Percentiles rank a stretch among this genome's conserved stretches.
Conservation (phyloP, 2,113 vertebrate genomes). For the Mixornis gularis region DNA sequence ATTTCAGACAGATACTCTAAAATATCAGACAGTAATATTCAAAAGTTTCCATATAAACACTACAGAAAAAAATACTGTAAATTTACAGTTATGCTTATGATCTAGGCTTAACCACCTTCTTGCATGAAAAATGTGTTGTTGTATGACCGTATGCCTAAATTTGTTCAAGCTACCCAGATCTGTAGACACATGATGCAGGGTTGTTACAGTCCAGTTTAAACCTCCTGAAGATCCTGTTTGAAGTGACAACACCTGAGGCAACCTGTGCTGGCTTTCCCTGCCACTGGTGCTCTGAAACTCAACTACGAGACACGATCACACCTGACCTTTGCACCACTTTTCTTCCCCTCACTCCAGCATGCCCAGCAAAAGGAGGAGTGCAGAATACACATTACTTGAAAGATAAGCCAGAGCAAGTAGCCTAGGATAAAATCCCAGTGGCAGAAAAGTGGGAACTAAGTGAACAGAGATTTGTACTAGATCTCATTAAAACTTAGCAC, state of each 20-base stretch:
- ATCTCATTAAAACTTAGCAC: neutral
- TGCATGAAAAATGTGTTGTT: neutral
- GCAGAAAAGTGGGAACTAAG: neutral
- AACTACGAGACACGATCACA: neutral
- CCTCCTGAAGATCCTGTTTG: neutral
- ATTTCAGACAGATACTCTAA: neutral
- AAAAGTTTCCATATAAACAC: neutral
- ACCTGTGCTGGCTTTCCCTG: neutral
- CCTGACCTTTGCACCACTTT: neutral
- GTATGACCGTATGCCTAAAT: rapidly evolving
- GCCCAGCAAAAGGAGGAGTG: neutral
- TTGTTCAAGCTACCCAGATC: neutral
- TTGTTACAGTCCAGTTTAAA: neutral
- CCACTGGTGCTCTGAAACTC: neutral
- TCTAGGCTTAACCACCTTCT: neutral
- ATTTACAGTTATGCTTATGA: neutral
- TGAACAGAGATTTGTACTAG: neutral
- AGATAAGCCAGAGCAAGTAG: neutral
- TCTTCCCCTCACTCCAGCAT: neutral
- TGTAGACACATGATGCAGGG: rapidly evolving
- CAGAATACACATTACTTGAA: neutral
- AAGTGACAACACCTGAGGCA: neutral
- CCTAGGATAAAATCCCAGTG: neutral
- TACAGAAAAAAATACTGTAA: neutral
- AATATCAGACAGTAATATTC: neutral